A percentile compares a stretch with the other conserved stretches of the same genome.
Evolutionary conservation across 2,888 invertebrate species (phyloP).

Genomic region (Yponomeuta sedellus): DNA sequence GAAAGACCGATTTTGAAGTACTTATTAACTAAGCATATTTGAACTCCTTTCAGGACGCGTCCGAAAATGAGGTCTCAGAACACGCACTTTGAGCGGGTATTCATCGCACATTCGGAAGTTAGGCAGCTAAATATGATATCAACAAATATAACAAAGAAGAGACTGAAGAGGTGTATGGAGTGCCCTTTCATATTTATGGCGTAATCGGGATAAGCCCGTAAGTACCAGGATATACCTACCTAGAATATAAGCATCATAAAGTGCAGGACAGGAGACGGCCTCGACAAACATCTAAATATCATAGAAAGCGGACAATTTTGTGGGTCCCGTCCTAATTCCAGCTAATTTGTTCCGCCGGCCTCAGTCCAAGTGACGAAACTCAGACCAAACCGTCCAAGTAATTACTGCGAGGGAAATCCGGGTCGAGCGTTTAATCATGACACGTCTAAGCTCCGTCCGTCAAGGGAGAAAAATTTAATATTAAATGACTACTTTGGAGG

Average conservation of each 20-base stretch:
- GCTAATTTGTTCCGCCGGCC: constrained; percentile 36
- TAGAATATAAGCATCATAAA: background rate
- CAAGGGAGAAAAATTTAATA: background rate
- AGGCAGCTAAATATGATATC: background rate
- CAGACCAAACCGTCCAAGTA: constrained; percentile 40
- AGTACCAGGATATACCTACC: background rate
- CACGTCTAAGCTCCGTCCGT: background rate
- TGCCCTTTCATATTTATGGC: background rate
- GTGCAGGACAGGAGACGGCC: background rate
- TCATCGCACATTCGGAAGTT: no score
- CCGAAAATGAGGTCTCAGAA: no score
- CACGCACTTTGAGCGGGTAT: no score
- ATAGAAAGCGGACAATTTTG: background rate
- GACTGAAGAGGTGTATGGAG: background rate
- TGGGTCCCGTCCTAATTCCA: constrained; percentile 31
- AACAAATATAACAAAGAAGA: background rate
- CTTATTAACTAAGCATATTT: no score
- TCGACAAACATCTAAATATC: constrained; percentile 20
- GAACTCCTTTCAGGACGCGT: no score
- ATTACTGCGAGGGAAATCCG: constrained; percentile 39
- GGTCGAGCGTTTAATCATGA: constrained; percentile 24
- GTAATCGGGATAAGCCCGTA: background rate
- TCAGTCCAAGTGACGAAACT: constrained; percentile 23
- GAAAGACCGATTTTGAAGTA: no score
- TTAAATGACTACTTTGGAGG: background rate